Percentiles rank a stretch among this genome's conserved stretches.
Conservation (phyloP, 2,888 invertebrate genomes). For the Amorpha juglandis region DNA sequence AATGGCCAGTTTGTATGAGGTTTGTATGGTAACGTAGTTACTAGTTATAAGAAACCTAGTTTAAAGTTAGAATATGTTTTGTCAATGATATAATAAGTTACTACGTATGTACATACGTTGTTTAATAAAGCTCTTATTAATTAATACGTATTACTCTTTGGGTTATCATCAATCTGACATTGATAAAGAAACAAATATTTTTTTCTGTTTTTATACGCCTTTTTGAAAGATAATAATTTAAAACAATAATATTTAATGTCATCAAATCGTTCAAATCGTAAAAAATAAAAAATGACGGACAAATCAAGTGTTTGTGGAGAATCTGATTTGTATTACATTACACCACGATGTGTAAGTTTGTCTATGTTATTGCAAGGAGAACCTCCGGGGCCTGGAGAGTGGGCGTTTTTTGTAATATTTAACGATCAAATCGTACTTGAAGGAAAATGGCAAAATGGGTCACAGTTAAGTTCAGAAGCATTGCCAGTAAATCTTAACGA, state of each 20-base stretch:
- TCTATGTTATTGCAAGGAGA: conserved; percentile 53
- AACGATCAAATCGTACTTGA: conserved; percentile 58
- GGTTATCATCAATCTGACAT: background rate
- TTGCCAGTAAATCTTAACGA: conserved; percentile 61
- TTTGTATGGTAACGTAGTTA: no score
- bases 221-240: background rate
- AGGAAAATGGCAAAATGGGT: conserved; percentile 55
- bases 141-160: no score
- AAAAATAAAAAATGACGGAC: conserved; percentile 39
- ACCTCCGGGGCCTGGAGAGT: conserved; percentile 52
- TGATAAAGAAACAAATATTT: background rate
- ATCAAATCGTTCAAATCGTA: background rate
- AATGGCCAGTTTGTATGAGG: no score
- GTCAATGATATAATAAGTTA: no score
- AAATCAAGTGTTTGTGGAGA: conserved; percentile 50
- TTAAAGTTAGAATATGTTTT: no score
- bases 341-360: conserved; percentile 49
- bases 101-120: no score
- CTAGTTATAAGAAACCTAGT: no score
- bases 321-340: conserved; percentile 42
- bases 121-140: no score
- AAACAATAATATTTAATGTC: background rate
- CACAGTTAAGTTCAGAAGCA: conserved; percentile 40
- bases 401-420: conserved; percentile 54
- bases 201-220: no score